These are phyloP conservation scores for Polia nebulosa DNA, from an alignment of 2,888 invertebrate species.

Conservation along the genomic window DNA sequence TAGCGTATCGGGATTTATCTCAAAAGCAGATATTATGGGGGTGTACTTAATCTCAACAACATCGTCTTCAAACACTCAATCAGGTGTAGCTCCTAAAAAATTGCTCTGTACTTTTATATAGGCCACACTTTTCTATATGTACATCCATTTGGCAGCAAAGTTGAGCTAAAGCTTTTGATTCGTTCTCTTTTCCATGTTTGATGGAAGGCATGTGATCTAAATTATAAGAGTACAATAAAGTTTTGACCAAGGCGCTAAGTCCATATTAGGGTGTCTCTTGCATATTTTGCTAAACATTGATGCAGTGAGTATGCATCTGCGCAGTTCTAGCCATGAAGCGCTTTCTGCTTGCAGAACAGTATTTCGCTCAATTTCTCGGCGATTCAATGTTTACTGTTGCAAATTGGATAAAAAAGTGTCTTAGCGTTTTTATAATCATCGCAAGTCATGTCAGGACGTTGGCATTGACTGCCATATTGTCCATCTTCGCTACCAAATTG, in stretches of 20 bases:
- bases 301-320: constrained; percentile 36
- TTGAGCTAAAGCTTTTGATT: constrained; percentile 31
- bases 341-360: constrained; percentile 37
- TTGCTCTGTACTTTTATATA: constrained; percentile 9
- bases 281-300: constrained; percentile 33
- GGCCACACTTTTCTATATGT: constrained; percentile 17
- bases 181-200: constrained; percentile 36
- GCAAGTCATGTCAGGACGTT: constrained; percentile 8
- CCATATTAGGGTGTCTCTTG: constrained; percentile 27
- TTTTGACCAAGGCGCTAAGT: constrained; percentile 34
- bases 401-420: background rate
- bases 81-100: constrained; percentile 31
- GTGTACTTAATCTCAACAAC: constrained; percentile 49
- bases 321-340: constrained; percentile 28
- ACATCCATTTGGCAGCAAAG: constrained; percentile 9
- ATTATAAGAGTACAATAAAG: constrained; percentile 10
- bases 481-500: constrained; percentile 11
- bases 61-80: constrained; percentile 29
- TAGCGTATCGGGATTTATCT: constrained; percentile 16
- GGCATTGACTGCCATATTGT: constrained; percentile 10
- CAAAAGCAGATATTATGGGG: constrained; percentile 27
- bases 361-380: constrained; percentile 15
- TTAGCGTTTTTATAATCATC: constrained; percentile 4
- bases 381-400: constrained; percentile 3
- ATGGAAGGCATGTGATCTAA: constrained; percentile 17